These are phyloP conservation scores for Eupleurogrammus muticus DNA, from an alignment of 2,797 vertebrate species.

Conservation along the genomic window DNA sequence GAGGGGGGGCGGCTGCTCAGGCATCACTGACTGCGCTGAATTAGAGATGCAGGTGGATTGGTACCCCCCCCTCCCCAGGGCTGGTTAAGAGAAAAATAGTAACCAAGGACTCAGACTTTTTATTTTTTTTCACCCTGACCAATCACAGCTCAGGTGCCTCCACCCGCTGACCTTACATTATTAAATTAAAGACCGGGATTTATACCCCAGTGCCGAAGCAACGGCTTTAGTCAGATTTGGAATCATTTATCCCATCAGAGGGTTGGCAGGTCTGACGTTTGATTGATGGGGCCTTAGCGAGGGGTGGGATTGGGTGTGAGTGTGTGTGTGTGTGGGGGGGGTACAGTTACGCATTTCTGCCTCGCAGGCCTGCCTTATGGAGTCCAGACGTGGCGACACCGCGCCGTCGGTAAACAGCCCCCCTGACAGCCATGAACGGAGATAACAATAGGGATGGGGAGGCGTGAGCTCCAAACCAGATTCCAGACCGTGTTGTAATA, in stretches of 20 bases:
- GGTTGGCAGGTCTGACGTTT: slow-evolving; percentile 56
- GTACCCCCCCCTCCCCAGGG: slow-evolving; percentile 8
- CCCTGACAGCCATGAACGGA: slow-evolving; percentile 49
- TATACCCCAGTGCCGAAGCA: slow-evolving; percentile 69
- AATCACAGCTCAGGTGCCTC: slow-evolving; percentile 59
- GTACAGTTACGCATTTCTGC: slow-evolving; percentile 71
- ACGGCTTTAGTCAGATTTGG: slow-evolving; percentile 76
- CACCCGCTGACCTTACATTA: slow-evolving; percentile 54
- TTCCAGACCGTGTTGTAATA: slow-evolving; percentile 30
- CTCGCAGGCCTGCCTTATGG: slow-evolving; percentile 50
- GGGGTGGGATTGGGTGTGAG: too few species aligned
- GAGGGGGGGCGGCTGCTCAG: slow-evolving; percentile 31
- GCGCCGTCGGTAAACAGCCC: slow-evolving; percentile 61
- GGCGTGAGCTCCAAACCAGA: slow-evolving; percentile 33
- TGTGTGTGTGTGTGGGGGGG: too few species aligned
- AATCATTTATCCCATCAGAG: slow-evolving; percentile 81
- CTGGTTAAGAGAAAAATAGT: slow-evolving; percentile 54
- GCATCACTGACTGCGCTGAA: slow-evolving; percentile 25
- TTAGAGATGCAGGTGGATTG: slow-evolving; percentile 43
- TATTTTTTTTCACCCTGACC: slow-evolving; percentile 53
- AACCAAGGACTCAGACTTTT: slow-evolving; percentile 59
- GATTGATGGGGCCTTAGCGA: slow-evolving; percentile 68
- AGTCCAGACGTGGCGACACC: slow-evolving; percentile 54
- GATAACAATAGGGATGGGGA: slow-evolving; percentile 13
- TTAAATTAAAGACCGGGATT: slow-evolving; percentile 78